These are phyloP conservation scores for Paracyclopina nana DNA, from an alignment of 1,140 invertebrate species.

Conservation along the genomic window DNA sequence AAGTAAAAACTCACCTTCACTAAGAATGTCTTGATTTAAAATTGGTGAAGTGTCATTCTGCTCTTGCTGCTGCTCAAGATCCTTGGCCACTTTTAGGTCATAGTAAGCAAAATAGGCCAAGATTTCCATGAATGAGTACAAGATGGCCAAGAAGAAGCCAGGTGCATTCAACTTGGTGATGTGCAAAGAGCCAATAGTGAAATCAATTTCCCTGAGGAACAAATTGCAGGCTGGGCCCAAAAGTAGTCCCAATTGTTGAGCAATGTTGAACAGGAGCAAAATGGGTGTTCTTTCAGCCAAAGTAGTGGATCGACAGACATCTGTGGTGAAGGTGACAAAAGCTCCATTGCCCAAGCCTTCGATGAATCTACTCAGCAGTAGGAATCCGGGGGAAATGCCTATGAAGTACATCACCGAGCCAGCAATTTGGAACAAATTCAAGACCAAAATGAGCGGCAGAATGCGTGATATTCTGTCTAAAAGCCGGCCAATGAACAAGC, in stretches of 20 bases:
- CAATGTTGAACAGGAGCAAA: conserved; percentile 23
- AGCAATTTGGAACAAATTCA: conserved; percentile 23
- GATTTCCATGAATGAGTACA: too few relatives aligned
- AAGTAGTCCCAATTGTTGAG: conserved; percentile 24
- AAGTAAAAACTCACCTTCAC: too few relatives aligned
- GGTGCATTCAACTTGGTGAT: conserved; percentile 25
- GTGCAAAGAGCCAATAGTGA: conserved; percentile 23
- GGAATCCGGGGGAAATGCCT: conserved; percentile 24
- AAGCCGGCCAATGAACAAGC: conserved; percentile 19
- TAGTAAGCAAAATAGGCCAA: too few relatives aligned
- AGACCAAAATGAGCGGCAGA: conserved; percentile 22
- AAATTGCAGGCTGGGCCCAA: conserved; percentile 26
- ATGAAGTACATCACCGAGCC: conserved; percentile 26
- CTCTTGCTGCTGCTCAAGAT: too few relatives aligned
- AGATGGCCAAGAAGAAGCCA: conserved; percentile 18
- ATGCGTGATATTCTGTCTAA: conserved; percentile 20
- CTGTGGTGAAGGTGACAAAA: conserved; percentile 22
- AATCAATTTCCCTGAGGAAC: conserved; percentile 24
- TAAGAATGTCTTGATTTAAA: too few relatives aligned
- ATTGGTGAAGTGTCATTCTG: too few relatives aligned
- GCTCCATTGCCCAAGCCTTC: conserved; percentile 24
- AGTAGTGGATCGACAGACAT: conserved; percentile 24
- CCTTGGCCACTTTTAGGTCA: too few relatives aligned
- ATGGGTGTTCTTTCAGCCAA: conserved; percentile 25
- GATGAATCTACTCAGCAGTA: conserved; percentile 25